Conservation (phyloP, 1,140 invertebrate genomes). For the Pogonomyrmex californicus region DNA sequence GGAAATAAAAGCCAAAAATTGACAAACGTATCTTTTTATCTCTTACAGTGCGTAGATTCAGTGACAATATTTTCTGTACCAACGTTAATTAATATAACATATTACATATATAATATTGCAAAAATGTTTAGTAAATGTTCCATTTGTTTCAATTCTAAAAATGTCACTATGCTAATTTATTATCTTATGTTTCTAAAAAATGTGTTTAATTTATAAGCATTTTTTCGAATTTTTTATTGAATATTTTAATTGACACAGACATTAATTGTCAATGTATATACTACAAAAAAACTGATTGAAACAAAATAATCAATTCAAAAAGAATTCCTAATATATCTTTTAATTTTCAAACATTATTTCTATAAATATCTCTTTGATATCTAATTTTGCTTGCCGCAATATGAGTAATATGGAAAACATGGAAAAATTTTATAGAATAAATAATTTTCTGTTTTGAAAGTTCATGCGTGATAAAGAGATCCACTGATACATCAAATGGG, state of each 20-base stretch:
- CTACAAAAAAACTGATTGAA: not conserved
- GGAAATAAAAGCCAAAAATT: constrained; percentile 31
- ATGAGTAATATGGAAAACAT: not conserved
- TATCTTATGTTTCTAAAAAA: too few species aligned
- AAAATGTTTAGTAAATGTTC: not conserved
- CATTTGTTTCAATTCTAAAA: not conserved
- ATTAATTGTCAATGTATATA: not conserved
- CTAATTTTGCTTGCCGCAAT: not conserved
- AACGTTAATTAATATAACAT: not conserved
- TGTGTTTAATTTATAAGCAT: not conserved
- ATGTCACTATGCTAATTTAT: not conserved
- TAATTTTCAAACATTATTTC: not conserved
- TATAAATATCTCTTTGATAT: not conserved
- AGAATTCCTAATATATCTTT: not conserved
- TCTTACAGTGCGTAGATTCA: not conserved
- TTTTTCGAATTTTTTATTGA: not conserved
- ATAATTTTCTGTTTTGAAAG: not conserved
- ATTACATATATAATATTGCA: too few species aligned
- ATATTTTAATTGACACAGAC: not conserved
- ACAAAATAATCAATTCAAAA: not conserved
- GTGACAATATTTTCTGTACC: not conserved
- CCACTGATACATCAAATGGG: not conserved
- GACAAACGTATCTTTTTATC: constrained; percentile 32
- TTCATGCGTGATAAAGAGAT: not conserved
- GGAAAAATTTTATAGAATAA: not conserved